Base-by-base conservation (phyloP, 2,113 vertebrate species). In the Nerophis ophidion region DNA sequence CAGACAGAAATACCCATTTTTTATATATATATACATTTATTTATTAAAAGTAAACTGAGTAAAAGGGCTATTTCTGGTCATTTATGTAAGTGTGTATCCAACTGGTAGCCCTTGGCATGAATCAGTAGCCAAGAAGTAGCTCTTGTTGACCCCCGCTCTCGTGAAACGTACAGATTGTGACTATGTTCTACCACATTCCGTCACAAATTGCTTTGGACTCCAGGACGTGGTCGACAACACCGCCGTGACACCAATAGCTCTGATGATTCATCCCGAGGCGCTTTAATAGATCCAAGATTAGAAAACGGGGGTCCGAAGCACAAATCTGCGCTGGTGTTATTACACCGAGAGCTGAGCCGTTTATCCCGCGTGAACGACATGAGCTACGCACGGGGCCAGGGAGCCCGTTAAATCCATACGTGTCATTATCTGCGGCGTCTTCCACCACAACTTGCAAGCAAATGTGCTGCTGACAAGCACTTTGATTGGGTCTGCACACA, bases 401-500 rank as follows among this genome's bases (percentile, higher is more conserved):
- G 82, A 80, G 73, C 74, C 82, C 68, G 65, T 81, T 86, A 84
- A 87, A 86, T 87, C 83, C 72, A 82, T 78, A 86, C 63, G 63
- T 77, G 78, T 86, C 75, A 84, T 81, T 76, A 89, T 87, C 67
- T 71, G 78, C 70, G 60, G 15, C 46, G 76, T 81, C 74, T 78
- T 83, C 38, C 81, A 80, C 83, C 86, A 77, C 85, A 88, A 89
- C 86, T 81, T 89, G 82, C 65, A 46, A 70, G 77, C 61, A 81
- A 83, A 74, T 15, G 77, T 17, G 34, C 63, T 44, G 66, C 75
- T 74, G 81, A 86, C 83, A 80, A 82, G 78, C 77, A 72, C 61
- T 72, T 77, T 85, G 83, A 86, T 78, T 70, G 84, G 78, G 72
- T 71, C 74, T 44, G 65, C 15, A 44, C 73, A 61, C 57, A 44